phyloP scores from a whole-genome alignment of 2,888 invertebrate species.

The Lacanobia wlatinum region DNA sequence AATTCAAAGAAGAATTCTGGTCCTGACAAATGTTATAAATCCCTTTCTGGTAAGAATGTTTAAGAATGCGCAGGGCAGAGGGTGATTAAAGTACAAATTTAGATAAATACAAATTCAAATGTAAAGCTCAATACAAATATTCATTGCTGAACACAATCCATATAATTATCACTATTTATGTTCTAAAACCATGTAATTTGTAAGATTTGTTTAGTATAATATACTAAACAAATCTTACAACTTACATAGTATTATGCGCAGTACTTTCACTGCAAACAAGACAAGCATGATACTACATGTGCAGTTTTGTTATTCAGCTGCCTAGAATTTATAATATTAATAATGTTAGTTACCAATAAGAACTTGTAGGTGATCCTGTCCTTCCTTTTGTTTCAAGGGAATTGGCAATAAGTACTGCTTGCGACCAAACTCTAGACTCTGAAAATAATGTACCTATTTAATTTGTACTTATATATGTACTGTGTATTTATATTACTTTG shows the following conservation, averaged over 20 bases:
- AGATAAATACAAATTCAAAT: neutral
- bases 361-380: constrained; percentile 52
- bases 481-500: too few relatives aligned
- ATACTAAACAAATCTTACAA: too few relatives aligned
- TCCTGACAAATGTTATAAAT: neutral
- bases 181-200: too few relatives aligned
- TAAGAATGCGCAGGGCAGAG: too few relatives aligned
- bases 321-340: neutral
- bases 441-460: neutral
- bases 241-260: too few relatives aligned
- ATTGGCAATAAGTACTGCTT: constrained; percentile 54
- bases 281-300: too few relatives aligned
- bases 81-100: too few relatives aligned
- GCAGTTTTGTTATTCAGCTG: too few relatives aligned
- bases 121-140: neutral
- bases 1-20: neutral
- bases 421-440: constrained; percentile 47
- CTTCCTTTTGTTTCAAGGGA: constrained; percentile 45
- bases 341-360: constrained; percentile 56
- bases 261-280: too few relatives aligned
- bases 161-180: too few relatives aligned
- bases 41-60: neutral
- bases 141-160: too few relatives aligned
- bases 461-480: neutral
- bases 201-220: too few relatives aligned